phyloP scores from a whole-genome alignment of 2,113 vertebrate species.

The Scophthalmus maximus region DNA sequence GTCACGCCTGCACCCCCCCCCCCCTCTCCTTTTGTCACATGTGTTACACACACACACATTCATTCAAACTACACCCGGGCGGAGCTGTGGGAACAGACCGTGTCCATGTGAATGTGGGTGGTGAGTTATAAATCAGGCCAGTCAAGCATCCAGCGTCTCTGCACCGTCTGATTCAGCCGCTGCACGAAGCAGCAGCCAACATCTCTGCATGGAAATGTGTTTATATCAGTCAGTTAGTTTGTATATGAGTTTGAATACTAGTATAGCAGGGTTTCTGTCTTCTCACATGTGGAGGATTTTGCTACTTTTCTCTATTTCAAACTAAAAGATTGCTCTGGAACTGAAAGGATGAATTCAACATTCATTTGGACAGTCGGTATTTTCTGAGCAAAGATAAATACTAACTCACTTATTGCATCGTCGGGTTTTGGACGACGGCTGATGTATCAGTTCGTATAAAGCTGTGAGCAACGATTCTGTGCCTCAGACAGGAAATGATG shows the following conservation, averaged over 20 bases:
- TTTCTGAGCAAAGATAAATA: too few relatives aligned
- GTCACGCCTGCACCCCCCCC: conserved; percentile 8
- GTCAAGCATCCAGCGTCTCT: conserved; percentile 29
- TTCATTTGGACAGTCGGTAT: too few relatives aligned
- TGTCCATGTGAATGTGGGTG: conserved; percentile 35
- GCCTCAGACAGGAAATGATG: conserved; percentile 54
- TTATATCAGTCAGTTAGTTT: neutral
- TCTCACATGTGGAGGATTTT: too few relatives aligned
- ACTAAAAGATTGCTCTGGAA: too few relatives aligned
- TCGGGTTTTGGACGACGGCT: too few relatives aligned
- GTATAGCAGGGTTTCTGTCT: too few relatives aligned
- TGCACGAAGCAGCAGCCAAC: conserved; percentile 19
- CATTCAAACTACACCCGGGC: conserved; percentile 6
- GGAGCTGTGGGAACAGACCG: conserved; percentile 52
- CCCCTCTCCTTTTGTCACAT: conserved; percentile 8
- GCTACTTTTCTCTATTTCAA: too few relatives aligned
- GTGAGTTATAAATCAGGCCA: conserved; percentile 57
- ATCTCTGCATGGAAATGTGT: neutral
- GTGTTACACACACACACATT: conserved; percentile 5
- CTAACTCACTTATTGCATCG: too few relatives aligned
- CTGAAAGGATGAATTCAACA: too few relatives aligned
- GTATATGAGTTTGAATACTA: neutral
- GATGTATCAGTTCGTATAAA: too few relatives aligned
- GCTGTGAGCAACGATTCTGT: neutral
- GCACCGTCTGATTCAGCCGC: conserved; percentile 11